Conservation (phyloP, 2,113 vertebrate genomes). For the Leptodactylus fuscus region DNA sequence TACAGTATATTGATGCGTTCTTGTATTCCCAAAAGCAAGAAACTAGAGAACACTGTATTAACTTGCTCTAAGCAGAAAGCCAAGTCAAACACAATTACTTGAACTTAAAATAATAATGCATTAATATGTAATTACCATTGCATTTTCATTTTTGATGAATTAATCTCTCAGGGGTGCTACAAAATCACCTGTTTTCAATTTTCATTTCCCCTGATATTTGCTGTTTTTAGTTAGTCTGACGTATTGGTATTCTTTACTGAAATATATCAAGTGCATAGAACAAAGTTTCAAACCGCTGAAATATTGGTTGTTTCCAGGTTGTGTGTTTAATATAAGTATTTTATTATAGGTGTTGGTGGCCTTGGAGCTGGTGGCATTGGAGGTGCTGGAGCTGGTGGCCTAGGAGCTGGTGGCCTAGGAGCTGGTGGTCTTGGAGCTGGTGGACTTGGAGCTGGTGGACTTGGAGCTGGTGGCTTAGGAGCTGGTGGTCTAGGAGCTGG, state of each 20-base stretch:
- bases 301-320: neutral
- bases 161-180: constrained; percentile 24
- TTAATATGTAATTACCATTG: constrained; percentile 30
- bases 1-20: constrained; percentile 27
- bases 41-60: constrained; percentile 23
- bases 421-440: neutral
- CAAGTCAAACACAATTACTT: constrained; percentile 47
- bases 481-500: constrained; percentile 38
- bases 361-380: neutral
- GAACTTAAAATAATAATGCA: constrained; percentile 37
- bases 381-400: neutral
- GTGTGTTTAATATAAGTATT: neutral
- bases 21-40: constrained; percentile 37
- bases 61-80: constrained; percentile 13
- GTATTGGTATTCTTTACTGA: neutral
- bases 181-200: constrained; percentile 21
- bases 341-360: constrained; percentile 27
- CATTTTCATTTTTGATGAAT: constrained; percentile 33
- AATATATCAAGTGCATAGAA: neutral
- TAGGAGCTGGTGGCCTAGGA: constrained; percentile 4
- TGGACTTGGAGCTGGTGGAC: constrained; percentile 14
- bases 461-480: constrained; percentile 12
- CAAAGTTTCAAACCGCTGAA: neutral
- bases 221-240: neutral
- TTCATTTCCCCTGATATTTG: neutral